phyloP scores from a whole-genome alignment of 2,113 vertebrate genomes.

The Notarius quadriscutis region DNA sequence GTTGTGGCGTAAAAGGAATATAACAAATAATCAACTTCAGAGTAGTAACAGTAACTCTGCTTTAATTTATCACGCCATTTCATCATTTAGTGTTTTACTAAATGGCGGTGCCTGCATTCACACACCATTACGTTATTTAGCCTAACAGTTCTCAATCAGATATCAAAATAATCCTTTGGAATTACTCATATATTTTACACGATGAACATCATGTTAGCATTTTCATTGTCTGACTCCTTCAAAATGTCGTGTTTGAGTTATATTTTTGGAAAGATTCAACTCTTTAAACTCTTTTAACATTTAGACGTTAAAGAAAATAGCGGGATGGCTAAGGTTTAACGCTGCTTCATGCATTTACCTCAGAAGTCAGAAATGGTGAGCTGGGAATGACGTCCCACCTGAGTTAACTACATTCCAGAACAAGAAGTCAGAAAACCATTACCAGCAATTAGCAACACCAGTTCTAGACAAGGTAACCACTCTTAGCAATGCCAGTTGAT shows the following conservation, averaged over 20 bases:
- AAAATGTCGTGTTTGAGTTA: not conserved
- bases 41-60: not conserved
- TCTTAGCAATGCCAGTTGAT: too few relatives aligned
- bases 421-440: too few relatives aligned
- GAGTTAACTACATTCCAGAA: too few relatives aligned
- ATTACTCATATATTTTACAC: not conserved
- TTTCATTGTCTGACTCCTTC: not conserved
- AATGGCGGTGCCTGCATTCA: not conserved
- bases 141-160: too few relatives aligned
- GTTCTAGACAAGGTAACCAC: too few relatives aligned
- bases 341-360: too few relatives aligned
- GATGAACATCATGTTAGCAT: not conserved
- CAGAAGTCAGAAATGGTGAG: too few relatives aligned
- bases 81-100: not conserved
- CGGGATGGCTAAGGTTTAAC: conserved; percentile 68
- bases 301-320: conserved; percentile 70
- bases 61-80: not conserved
- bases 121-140: too few relatives aligned
- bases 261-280: not conserved
- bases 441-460: too few relatives aligned
- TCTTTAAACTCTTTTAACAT: not conserved
- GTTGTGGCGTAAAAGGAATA: not conserved
- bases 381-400: too few relatives aligned
- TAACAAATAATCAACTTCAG: not conserved
- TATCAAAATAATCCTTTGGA: not conserved